Evolutionary conservation across 2,113 vertebrate species (phyloP), one percentile per base, ranked within the genome.

Genomic region (Aegithalos caudatus): DNA sequence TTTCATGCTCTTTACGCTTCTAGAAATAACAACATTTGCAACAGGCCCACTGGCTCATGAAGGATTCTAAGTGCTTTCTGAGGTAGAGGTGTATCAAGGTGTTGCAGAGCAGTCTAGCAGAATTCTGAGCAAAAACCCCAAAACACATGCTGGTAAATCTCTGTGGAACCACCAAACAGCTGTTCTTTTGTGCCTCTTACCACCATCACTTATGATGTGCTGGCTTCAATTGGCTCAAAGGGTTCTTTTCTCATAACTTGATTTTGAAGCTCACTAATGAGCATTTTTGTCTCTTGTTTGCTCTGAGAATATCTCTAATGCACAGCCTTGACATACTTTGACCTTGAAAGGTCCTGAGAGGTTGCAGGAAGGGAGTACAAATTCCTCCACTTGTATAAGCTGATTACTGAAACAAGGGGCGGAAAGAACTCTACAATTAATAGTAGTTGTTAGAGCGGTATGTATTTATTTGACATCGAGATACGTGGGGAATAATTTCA

Each of bases 351-450:
- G 69, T 61, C 47, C 40, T 86, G 85, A 79, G 90, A 94, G 73
- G 56, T 50, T 91, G 19, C 51, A 85, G 89, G 57, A 92, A 79
- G n/a, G 69, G 33, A 95, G 80, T 23, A 96, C 9, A 88, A 87
- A 96, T 92, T 97, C 90, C 51, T 97, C 53, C 58, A 81, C 62
- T 90, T 29, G 12, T 70, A 56, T 95, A 96, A 97, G 77, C 88
- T 97, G 91, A 96, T 97, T 97, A n/a, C n/a, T n/a, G n/a, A n/a
- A n/a, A n/a, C n/a, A n/a, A n/a, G n/a, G n/a, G n/a, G n/a, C n/a
- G n/a, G n/a, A n/a, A n/a, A n/a, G n/a, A n/a, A n/a, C n/a, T n/a
- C n/a, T n/a, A n/a, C n/a, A n/a, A n/a, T n/a, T n/a, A n/a, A n/a
- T n/a, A n/a, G n/a, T n/a, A n/a, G n/a, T n/a, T n/a, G n/a, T n/a